Conservation (phyloP, 1,140 invertebrate genomes). For the Drosophila pandora region DNA sequence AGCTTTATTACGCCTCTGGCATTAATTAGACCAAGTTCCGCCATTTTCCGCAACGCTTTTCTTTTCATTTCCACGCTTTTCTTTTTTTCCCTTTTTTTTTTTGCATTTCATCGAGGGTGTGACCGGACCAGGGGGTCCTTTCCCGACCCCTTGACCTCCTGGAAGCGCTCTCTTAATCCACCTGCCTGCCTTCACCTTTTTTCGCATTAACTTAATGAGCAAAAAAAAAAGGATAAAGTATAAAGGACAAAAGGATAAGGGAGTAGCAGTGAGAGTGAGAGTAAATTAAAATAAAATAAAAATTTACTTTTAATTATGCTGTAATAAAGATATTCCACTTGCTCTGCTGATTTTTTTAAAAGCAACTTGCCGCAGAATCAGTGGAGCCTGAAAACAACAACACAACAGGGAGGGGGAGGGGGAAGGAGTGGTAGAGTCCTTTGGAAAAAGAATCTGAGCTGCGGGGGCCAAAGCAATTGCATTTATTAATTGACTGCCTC, state of each 20-base stretch:
- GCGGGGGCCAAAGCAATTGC: constrained; percentile 39
- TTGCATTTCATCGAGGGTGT: not conserved
- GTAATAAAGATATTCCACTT: constrained; percentile 59
- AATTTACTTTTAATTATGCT: constrained; percentile 64
- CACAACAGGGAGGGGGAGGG: not conserved
- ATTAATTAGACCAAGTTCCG: constrained; percentile 9
- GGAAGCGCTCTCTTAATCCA: constrained; percentile 23
- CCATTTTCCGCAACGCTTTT: not conserved
- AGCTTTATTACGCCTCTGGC: not conserved
- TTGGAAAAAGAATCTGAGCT: constrained; percentile 17
- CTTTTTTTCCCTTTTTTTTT: not conserved
- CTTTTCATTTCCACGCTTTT: not conserved
- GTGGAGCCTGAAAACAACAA: constrained; percentile 26
- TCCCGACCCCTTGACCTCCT: constrained; percentile 15
- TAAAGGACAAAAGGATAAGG: not conserved
- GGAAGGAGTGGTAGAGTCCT: no score
- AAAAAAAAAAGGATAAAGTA: constrained; percentile 5
- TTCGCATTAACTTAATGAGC: constrained; percentile 65
- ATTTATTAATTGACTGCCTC: constrained; percentile 71
- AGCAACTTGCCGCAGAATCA: constrained; percentile 50
- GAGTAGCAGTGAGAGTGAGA: constrained; percentile 7
- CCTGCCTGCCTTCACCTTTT: constrained; percentile 24
- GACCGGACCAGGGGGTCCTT: constrained; percentile 5
- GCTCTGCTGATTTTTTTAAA: not conserved
- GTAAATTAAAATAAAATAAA: constrained; percentile 46